Percentiles rank a stretch among this genome's conserved stretches.
These are phyloP conservation scores for Lophius piscatorius DNA, from an alignment of 2,113 vertebrate species.

Conservation along the genomic window DNA sequence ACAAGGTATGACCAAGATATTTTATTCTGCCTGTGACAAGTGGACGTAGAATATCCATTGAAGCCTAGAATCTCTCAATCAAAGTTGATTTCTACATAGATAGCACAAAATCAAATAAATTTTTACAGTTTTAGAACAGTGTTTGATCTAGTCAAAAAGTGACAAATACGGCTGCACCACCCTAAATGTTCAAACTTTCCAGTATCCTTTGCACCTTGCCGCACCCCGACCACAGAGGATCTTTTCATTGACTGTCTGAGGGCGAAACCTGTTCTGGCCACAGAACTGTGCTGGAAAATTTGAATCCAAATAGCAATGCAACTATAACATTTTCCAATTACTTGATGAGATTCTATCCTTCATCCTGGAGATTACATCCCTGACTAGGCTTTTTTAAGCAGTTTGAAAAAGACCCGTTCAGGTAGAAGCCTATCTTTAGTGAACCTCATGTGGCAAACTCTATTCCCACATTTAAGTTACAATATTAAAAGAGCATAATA, in stretches of 20 bases:
- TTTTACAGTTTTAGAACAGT: too few relatives aligned
- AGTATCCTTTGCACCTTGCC: not conserved
- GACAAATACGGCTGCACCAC: not conserved
- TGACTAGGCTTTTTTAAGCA: not conserved
- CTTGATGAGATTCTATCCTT: not conserved
- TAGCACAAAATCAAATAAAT: too few relatives aligned
- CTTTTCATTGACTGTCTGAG: not conserved
- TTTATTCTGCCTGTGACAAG: too few relatives aligned
- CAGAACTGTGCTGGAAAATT: conserved; percentile 11
- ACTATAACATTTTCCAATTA: not conserved
- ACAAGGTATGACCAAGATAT: conserved; percentile 76
- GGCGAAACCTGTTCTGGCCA: not conserved
- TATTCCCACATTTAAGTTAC: too few relatives aligned
- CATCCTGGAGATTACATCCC: not conserved
- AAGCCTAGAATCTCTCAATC: too few relatives aligned
- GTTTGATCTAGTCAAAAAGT: too few relatives aligned
- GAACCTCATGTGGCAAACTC: too few relatives aligned
- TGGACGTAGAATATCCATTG: too few relatives aligned
- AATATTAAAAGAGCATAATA: too few relatives aligned
- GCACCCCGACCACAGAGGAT: not conserved
- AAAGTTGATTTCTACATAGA: too few relatives aligned
- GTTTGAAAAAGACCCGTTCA: not conserved
- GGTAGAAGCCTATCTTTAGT: not conserved
- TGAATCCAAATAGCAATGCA: not conserved
- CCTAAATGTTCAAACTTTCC: not conserved